Percentiles rank a stretch among this genome's conserved stretches.
Evolutionary conservation across 2,113 vertebrate genomes (phyloP).

Genomic region (Brachirus orientalis): DNA sequence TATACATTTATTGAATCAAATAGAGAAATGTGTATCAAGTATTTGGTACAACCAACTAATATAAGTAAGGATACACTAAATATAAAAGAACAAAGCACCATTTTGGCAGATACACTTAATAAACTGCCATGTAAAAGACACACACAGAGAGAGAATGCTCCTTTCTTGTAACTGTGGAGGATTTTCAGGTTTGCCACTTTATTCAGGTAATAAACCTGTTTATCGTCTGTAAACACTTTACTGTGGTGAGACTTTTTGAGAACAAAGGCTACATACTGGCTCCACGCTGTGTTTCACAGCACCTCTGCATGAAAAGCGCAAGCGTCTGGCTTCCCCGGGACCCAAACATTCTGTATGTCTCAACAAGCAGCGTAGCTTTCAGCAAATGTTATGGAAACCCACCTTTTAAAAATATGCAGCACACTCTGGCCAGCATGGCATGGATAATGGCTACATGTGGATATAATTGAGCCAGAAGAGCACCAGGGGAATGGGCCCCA

Average conservation of each 20-base stretch:
- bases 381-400: constrained; percentile 74
- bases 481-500: constrained; percentile 64
- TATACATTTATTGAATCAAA: no score
- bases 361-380: constrained; percentile 56
- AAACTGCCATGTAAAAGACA: no score
- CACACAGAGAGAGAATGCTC: neutral
- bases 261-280: constrained; percentile 40
- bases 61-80: no score
- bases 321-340: constrained; percentile 51
- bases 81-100: no score
- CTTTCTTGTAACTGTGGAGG: no score
- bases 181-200: neutral
- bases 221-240: constrained; percentile 25
- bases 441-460: constrained; percentile 73
- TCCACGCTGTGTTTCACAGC: no score
- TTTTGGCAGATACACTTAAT: no score
- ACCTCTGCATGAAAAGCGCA: constrained; percentile 60
- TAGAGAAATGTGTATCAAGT: no score
- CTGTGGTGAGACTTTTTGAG: constrained; percentile 37
- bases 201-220: constrained; percentile 38
- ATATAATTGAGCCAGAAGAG: constrained; percentile 75
- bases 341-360: constrained; percentile 66
- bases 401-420: constrained; percentile 77
- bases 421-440: constrained; percentile 59
- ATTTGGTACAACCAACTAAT: no score